Base-by-base conservation (phyloP, 92 coral and sea anemone genomes). In the Actinostola sp. region DNA sequence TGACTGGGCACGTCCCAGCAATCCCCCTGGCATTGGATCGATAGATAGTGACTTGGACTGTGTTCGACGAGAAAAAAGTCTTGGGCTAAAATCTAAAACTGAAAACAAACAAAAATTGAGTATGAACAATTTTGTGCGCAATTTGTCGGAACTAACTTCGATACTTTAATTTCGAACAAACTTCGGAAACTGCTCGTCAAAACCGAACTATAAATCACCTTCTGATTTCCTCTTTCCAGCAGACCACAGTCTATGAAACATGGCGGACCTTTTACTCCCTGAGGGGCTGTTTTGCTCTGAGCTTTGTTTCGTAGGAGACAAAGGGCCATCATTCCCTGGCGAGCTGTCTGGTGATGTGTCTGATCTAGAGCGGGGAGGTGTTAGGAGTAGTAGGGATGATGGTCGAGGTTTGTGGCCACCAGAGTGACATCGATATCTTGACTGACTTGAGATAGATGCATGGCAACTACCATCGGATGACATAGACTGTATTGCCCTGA, bases 11-110 rank as follows among this genome's bases (percentile, higher is more conserved):
- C 81, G 81, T 0, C 39, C 48, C 38, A 63, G 65, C 41, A 75
- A 43, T 44, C 78, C 68, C 36, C 72, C 64, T 3, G 63, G 70
- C 8, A 44, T 19, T 32, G 81, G 72, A 34, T 75, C 81, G 9
- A 75, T 66, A 16, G 80, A 74, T 4, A 74, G 71, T 32, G 80
- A 75, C 52, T 64, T 63, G 81, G 81, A 75, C 34, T 63, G 81
- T 12, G 16, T n/a, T 16, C 72, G 81, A n/a, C 81, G 38, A n/a
- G 63, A 52, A 50, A 61, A 61, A 14, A 66, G 73, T 43, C 56
- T 52, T 11, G 81, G 69, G 24, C 66, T 71, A 21, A 44, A 15
- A 55, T 71, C 77, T 55, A 30, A 8, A 42, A 38, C 44, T 41
- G 2, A 67, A 24, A 35, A 12, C 29, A 30, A 56, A 4, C 6